These are phyloP conservation scores for Iphiclides podalirius DNA, from an alignment of 2,888 invertebrate genomes.

Conservation along the genomic window DNA sequence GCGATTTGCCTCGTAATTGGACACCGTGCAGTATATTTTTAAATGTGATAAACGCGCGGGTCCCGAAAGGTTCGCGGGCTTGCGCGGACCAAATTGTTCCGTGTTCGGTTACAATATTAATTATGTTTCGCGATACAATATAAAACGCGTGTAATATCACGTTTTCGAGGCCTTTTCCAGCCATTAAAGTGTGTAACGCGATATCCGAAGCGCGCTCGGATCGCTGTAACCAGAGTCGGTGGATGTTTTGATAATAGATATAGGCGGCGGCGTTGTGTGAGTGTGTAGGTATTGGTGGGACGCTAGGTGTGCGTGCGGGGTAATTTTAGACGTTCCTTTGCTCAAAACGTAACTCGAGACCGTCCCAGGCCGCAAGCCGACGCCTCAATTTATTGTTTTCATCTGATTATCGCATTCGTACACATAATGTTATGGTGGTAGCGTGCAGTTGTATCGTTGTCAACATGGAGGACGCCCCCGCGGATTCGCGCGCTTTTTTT, in stretches of 20 bases:
- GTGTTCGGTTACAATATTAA: conserved; percentile 75
- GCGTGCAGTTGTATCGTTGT: conserved; percentile 37
- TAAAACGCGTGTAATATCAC: conserved; percentile 79
- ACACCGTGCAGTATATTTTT: conserved; percentile 73
- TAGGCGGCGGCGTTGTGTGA: conserved; percentile 63
- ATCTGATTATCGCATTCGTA: conserved; percentile 66
- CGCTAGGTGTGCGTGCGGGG: conserved; percentile 64
- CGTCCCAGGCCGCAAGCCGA: conserved; percentile 77
- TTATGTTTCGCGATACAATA: conserved; percentile 77
- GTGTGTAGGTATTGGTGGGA: conserved; percentile 54
- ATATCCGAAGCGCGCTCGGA: conserved; percentile 79
- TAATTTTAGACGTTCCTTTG: conserved; percentile 80
- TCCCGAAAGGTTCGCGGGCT: conserved; percentile 56
- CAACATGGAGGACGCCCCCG: conserved; percentile 45
- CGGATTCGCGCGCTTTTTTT: conserved; percentile 65
- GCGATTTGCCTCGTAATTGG: conserved; percentile 66
- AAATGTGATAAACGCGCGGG: conserved; percentile 58
- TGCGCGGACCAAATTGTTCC: conserved; percentile 69
- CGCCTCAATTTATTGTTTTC: conserved; percentile 77
- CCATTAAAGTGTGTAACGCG: conserved; percentile 79
- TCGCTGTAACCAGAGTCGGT: conserved; percentile 77
- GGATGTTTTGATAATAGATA: conserved; percentile 81
- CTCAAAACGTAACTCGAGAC: conserved; percentile 77
- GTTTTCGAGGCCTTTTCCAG: conserved; percentile 80
- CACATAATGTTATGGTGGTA: conserved; percentile 38